Evolutionary conservation across 2,797 vertebrate genomes (phyloP).

Genomic region (Bradypodion pumilum): DNA sequence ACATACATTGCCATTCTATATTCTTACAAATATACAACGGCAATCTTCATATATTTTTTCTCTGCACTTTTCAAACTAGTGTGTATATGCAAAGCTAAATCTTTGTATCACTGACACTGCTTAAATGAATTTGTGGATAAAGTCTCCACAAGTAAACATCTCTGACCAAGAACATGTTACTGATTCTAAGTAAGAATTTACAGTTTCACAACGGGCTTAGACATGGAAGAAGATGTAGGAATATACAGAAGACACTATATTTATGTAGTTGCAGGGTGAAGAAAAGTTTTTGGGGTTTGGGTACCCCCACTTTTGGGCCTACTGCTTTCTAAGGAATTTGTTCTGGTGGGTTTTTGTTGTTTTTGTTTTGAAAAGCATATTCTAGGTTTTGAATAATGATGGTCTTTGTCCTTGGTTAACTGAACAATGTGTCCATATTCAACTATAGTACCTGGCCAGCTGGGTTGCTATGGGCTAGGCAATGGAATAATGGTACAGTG

Average conservation of each 20-base stretch:
- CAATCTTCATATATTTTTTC: neutral
- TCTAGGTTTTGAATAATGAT: neutral
- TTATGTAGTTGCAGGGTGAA: neutral
- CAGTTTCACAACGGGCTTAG: too few relatives aligned
- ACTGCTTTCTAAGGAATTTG: neutral
- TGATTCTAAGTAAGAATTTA: too few relatives aligned
- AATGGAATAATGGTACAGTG: too few relatives aligned
- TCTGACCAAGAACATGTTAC: neutral
- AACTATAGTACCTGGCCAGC: neutral
- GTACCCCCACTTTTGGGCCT: neutral
- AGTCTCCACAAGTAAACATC: neutral
- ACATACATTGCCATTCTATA: neutral
- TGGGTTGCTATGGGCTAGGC: neutral
- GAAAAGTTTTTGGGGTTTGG: neutral
- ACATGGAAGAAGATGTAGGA: too few relatives aligned
- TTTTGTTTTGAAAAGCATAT: neutral
- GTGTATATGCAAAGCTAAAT: too few relatives aligned
- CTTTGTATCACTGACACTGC: constrained; percentile 1
- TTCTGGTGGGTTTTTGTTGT: neutral
- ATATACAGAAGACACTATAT: too few relatives aligned
- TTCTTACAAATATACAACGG: neutral
- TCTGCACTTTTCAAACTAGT: neutral
- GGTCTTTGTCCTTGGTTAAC: neutral
- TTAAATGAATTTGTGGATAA: neutral
- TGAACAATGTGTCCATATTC: neutral